phyloP scores from a whole-genome alignment of 2,113 vertebrate genomes.

The Acanthisitta chloris region DNA sequence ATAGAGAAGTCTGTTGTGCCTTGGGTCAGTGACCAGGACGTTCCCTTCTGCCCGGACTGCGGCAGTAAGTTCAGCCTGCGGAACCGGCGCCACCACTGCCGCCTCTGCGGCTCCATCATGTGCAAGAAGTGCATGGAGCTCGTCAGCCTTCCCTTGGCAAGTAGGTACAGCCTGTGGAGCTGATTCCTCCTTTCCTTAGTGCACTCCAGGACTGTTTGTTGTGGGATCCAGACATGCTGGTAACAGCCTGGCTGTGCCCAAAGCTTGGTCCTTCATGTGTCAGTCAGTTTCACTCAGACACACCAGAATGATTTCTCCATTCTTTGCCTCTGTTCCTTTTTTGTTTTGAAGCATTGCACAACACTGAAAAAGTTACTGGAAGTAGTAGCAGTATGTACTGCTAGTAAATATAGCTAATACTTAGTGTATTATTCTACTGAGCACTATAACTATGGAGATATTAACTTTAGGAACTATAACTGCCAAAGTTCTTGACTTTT shows the following conservation, averaged over 20 bases:
- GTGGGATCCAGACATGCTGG: too few species aligned
- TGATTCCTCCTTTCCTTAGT: background rate
- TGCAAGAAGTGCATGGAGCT: slow-evolving; percentile 93
- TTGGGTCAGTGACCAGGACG: slow-evolving; percentile 96
- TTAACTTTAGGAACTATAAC: background rate
- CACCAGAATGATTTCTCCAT: background rate
- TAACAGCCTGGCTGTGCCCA: background rate
- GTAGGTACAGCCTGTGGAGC: slow-evolving; percentile 71
- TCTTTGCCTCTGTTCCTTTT: background rate
- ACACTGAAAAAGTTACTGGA: background rate
- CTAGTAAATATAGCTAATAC: background rate
- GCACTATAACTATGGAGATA: background rate
- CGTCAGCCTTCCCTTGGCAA: slow-evolving; percentile 85
- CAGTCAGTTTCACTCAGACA: background rate
- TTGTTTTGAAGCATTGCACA: background rate
- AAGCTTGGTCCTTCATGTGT: background rate
- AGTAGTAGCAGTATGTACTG: background rate
- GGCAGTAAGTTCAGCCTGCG: slow-evolving; percentile 92
- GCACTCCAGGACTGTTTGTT: too few species aligned
- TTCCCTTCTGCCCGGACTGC: slow-evolving; percentile 96
- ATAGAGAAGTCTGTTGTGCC: slow-evolving; percentile 94
- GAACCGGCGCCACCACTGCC: slow-evolving; percentile 94
- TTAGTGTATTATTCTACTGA: background rate
- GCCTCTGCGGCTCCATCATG: slow-evolving; percentile 97
- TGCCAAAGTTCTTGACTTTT: background rate